Evolutionary conservation across 2,113 vertebrate species (phyloP), one percentile per base, ranked within the genome.

Genomic region (Fulmarus glacialis): DNA sequence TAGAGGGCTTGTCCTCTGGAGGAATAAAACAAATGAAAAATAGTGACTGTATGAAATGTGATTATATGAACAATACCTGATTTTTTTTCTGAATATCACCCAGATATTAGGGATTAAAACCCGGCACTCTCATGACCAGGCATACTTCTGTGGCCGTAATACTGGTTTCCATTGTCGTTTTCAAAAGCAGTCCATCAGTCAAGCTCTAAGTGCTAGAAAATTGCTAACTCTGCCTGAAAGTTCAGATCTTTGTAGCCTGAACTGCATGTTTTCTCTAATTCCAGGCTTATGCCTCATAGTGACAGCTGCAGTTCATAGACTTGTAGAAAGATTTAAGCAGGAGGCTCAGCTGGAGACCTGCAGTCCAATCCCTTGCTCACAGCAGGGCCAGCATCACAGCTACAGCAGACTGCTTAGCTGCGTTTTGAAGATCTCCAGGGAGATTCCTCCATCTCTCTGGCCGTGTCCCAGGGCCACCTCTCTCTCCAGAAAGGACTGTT

Each of bases 241-340:
- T 73, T 81, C 1, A 1, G 19, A 4, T 36, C 21, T 59, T 55
- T 50, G 45, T 40, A 48, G 34, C 13, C 22, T 53, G 47, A 71
- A n/a, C n/a, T 67, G 42, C 0, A 0, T 47, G 19, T 23, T 78
- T 85, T 47, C 45, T 78, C 29, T n/a, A n/a, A 36, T n/a, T 68
- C n/a, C 53, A 34, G 73, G 12, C 67, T 62, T 34, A 4, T 0
- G 2, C 29, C 8, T 71, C 34, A 1, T 7, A 6, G 29, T n/a
- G 30, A n/a, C 23, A 50, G 56, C n/a, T 78, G 26, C 42, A 29
- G 22, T 42, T 78, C 12, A 4, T 8, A 36, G n/a, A 19, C 58
- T 45, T 47, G 29, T 50, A 38, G 42, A 56, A 70, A 36, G 24
- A 23, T 42, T 48, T 27, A 48, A 55, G 47, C 18, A 53, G 59